Evolutionary conservation across 2,113 vertebrate species (phyloP), one percentile per base, ranked within the genome.

Genomic region (Pterophyllum scalare): DNA sequence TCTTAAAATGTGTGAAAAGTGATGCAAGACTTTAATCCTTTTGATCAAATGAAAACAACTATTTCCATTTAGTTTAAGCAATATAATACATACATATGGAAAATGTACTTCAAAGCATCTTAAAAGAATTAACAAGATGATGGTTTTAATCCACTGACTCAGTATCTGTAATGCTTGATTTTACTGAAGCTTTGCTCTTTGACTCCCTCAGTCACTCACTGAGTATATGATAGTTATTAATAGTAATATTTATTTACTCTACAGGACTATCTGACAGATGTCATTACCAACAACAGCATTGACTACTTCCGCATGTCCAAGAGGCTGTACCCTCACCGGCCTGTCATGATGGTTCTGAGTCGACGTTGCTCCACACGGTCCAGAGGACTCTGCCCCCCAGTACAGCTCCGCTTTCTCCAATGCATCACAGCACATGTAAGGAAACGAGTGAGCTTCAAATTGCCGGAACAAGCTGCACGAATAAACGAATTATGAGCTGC

Each of bases 391-490:
- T 0, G 98, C 98, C 7, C 98, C 98, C 6, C 98, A 99, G 84
- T 99, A 98, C 92, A 98, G 97, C 7, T 79, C 95, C 1, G 96
- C 97, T 84, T 99, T 99, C 93, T 96, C 96, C 88, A 99, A 99
- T 14, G 97, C 98, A 0, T 99, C 98, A 0, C 98, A 99, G 89
- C 98, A 99, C 96, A 99, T 99, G 98, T 99, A 94, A 98, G 98
- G 65, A 79, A 19, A 28, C 3, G n/a, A 62, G 12, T 10, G 3
- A 10, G 20, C 52, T 40, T 72, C 52, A 59, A 20, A 58, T 19
- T 26, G 4, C 56, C 2, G 9, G 22, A 82, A 24, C 15, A 15
- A 49, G 14, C 49, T 4, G 2, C 4, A 7, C 33, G 19, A 62
- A 26, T 24, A 61, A 40, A 43, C n/a, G 6, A 52, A n/a, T 40